Percentiles rank a stretch among this genome's conserved stretches.
Evolutionary conservation across 2,888 invertebrate species (phyloP).

Genomic region (Polyommatus icarus): DNA sequence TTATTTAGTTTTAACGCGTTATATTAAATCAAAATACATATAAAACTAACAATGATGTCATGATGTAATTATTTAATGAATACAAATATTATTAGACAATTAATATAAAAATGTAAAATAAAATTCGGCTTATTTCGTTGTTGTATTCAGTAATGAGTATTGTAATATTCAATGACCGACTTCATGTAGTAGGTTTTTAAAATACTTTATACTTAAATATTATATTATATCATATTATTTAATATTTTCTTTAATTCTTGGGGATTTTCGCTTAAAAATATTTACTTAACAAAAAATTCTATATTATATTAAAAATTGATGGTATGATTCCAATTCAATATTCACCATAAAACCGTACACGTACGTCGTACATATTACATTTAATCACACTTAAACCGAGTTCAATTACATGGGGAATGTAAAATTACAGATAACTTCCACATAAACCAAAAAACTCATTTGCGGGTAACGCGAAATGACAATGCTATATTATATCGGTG

Average conservation of each 20-base stretch:
- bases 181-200: background rate
- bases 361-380: no score
- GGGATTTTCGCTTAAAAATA: background rate
- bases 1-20: background rate
- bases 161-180: background rate
- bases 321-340: background rate
- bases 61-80: background rate
- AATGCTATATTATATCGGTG: background rate
- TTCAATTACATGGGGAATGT: background rate
- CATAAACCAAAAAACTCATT: constrained; percentile 6
- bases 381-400: background rate
- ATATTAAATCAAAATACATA: background rate
- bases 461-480: background rate
- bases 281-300: background rate
- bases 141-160: background rate
- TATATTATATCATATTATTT: background rate
- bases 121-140: constrained; percentile 21
- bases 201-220: background rate
- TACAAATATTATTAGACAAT: background rate
- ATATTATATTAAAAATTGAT: background rate
- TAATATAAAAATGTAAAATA: constrained; percentile 18
- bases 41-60: background rate
- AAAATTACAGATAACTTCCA: background rate
- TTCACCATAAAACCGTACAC: background rate
- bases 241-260: background rate